Conservation (phyloP, 2,797 vertebrate species). For the Enteromius argenteus region DNA sequence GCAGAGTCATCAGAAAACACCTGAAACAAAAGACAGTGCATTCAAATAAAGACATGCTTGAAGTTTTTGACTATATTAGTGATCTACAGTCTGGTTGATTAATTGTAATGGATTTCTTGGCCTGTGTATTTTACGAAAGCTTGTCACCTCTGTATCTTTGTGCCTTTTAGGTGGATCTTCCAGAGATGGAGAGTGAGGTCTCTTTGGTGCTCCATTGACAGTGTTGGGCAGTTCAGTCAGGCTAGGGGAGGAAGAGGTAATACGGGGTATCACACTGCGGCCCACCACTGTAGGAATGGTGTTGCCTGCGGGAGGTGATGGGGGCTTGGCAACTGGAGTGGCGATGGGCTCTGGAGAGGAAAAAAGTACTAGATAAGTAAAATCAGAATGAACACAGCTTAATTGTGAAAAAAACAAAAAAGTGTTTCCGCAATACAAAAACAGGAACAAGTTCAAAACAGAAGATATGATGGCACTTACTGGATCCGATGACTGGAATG, state of each 20-base stretch:
- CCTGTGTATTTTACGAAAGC: background rate
- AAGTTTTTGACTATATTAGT: background rate
- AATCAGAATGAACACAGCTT: background rate
- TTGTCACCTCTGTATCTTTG: constrained; percentile 83
- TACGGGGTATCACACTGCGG: constrained; percentile 69
- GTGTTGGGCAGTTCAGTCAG: constrained; percentile 69
- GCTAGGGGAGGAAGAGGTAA: constrained; percentile 61
- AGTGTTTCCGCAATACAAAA: background rate
- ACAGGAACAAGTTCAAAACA: constrained; percentile 14
- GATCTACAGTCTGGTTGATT: no score
- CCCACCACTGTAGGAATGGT: constrained; percentile 78
- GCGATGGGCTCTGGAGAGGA: constrained; percentile 73
- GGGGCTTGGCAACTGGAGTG: constrained; percentile 67
- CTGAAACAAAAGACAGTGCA: background rate
- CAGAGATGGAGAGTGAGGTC: constrained; percentile 79
- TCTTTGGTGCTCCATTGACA: constrained; percentile 82
- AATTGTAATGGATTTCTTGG: background rate
- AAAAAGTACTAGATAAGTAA: background rate
- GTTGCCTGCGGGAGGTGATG: constrained; percentile 63
- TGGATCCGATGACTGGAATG: constrained; percentile 76
- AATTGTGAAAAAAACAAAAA: background rate
- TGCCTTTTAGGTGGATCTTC: constrained; percentile 85
- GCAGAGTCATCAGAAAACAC: constrained; percentile 73
- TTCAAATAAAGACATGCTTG: background rate
- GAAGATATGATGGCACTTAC: constrained; percentile 69